A percentile compares a stretch with the other conserved stretches of the same genome.
phyloP scores from a whole-genome alignment of 2,888 invertebrate species.

The Drosophila colorata region DNA sequence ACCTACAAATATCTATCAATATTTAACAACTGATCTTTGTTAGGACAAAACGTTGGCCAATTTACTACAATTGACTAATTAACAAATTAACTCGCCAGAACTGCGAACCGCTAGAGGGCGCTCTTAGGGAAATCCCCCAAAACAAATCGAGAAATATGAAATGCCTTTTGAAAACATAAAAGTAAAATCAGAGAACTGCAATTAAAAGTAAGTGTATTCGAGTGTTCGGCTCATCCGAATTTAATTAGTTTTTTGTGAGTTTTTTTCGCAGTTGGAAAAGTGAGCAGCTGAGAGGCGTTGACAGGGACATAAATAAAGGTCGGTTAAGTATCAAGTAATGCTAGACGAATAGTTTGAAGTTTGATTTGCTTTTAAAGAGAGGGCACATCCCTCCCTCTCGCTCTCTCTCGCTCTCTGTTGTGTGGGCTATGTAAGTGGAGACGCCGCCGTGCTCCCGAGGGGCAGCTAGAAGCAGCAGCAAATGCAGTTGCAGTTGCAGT shows the following conservation, averaged over 20 bases:
- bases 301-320: slow-evolving; percentile 83
- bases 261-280: slow-evolving; percentile 38
- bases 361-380: slow-evolving; percentile 18
- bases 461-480: slow-evolving; percentile 28
- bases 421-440: slow-evolving; percentile 57
- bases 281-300: slow-evolving; percentile 82
- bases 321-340: slow-evolving; percentile 74
- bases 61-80: no score
- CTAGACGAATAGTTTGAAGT: slow-evolving; percentile 75
- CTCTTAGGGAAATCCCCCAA: no score
- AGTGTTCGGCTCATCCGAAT: background rate
- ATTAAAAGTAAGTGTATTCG: background rate
- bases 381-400: background rate
- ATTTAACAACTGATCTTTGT: no score
- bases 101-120: no score
- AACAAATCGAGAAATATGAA: no score
- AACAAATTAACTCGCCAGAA: no score
- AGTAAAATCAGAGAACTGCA: no score
- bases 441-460: slow-evolving; percentile 52
- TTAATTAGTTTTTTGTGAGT: slow-evolving; percentile 16
- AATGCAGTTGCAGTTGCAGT: slow-evolving; percentile 36
- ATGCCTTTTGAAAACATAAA: no score
- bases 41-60: no score
- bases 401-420: background rate
- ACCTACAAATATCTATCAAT: no score